Percentiles rank a stretch among this genome's conserved stretches.
These are phyloP conservation scores for Stictonetta naevosa DNA, from an alignment of 2,113 vertebrate species.

Conservation along the genomic window DNA sequence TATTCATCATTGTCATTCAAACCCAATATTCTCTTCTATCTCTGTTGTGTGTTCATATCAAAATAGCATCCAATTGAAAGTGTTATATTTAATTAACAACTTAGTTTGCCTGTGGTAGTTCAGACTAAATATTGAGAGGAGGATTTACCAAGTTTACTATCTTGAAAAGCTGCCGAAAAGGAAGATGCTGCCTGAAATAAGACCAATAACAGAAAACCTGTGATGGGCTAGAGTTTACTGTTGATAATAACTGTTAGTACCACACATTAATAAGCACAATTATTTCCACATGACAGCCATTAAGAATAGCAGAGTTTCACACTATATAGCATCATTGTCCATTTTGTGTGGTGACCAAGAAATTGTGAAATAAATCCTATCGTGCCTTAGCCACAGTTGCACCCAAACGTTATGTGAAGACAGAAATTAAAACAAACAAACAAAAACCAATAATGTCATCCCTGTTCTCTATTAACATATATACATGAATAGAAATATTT, in stretches of 20 bases:
- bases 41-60: background rate
- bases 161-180: background rate
- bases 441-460: background rate
- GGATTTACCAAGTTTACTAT: background rate
- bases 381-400: background rate
- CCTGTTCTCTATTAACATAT: background rate
- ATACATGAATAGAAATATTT: background rate
- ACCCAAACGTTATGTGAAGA: background rate
- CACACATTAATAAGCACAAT: background rate
- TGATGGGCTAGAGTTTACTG: background rate
- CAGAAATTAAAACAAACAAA: background rate
- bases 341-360: background rate
- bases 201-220: background rate
- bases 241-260: background rate
- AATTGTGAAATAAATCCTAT: background rate
- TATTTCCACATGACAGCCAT: background rate
- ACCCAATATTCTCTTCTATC: background rate
- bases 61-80: background rate
- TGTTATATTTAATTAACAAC: slow-evolving; percentile 6
- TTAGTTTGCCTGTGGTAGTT: background rate
- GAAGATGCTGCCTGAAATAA: background rate
- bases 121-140: background rate
- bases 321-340: background rate
- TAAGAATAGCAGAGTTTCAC: background rate
- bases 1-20: slow-evolving; percentile 29